Percentiles rank a stretch among this genome's conserved stretches.
phyloP scores from a whole-genome alignment of 2,113 vertebrate species.

The Rissa tridactyla region DNA sequence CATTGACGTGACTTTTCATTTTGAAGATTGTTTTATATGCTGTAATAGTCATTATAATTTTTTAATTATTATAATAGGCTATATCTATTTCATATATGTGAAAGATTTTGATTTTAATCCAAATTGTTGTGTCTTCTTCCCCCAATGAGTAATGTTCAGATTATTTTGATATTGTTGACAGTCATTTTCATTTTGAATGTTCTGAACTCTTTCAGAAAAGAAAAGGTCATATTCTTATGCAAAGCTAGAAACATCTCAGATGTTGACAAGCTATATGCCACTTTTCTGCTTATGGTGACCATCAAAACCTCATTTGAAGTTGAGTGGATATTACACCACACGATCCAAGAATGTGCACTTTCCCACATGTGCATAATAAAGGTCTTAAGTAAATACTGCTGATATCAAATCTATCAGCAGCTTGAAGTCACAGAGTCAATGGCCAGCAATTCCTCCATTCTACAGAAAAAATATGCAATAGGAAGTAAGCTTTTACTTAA shows the following conservation, averaged over 20 bases:
- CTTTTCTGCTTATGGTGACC: neutral
- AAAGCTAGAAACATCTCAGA: neutral
- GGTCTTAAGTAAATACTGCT: neutral
- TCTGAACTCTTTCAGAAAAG: neutral
- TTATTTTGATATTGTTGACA: neutral
- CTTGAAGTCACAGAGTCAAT: neutral
- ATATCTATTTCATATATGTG: neutral
- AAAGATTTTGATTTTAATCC: neutral
- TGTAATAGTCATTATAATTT: neutral
- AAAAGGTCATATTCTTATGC: neutral
- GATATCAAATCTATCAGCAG: neutral
- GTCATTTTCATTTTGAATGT: neutral
- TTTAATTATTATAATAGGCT: neutral
- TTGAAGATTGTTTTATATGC: neutral
- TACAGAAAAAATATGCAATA: neutral
- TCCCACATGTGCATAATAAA: neutral
- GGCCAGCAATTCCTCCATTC: neutral
- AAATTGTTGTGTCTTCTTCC: neutral
- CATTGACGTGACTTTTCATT: neutral
- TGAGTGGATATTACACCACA: neutral
- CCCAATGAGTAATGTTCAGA: accelerated
- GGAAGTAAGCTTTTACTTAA: neutral
- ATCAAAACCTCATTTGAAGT: neutral
- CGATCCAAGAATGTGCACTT: neutral
- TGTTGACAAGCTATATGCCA: neutral